These are phyloP conservation scores for Amia ocellicauda DNA, from an alignment of 2,113 vertebrate genomes.

Conservation along the genomic window DNA sequence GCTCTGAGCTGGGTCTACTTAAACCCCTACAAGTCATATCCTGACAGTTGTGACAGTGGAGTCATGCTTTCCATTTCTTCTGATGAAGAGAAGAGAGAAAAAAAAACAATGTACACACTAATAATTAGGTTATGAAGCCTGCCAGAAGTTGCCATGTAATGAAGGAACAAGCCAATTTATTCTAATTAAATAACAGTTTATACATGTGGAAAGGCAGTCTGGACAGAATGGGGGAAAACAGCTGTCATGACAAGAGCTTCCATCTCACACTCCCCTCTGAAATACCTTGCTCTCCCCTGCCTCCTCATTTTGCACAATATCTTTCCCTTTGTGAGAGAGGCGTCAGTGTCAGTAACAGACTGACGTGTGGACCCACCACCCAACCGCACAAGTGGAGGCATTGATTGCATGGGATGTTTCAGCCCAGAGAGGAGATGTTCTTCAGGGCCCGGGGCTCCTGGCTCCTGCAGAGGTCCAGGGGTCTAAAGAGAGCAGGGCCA, in stretches of 20 bases:
- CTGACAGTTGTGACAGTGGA: background rate
- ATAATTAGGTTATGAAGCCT: slow-evolving; percentile 25
- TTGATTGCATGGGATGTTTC: too few species aligned
- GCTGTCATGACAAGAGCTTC: slow-evolving; percentile 60
- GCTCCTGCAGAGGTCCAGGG: too few species aligned
- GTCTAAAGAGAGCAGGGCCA: too few species aligned
- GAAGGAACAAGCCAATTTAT: slow-evolving; percentile 40
- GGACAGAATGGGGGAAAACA: slow-evolving; percentile 29
- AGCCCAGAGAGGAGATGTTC: too few species aligned
- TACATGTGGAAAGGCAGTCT: slow-evolving; percentile 39
- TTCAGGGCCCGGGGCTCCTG: too few species aligned
- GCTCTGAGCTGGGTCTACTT: background rate
- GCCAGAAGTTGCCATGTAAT: slow-evolving; percentile 35
- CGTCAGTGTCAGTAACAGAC: slow-evolving; percentile 61
- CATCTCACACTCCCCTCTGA: background rate
- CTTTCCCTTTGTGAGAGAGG: slow-evolving; percentile 48
- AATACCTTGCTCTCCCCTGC: slow-evolving; percentile 21
- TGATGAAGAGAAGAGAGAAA: too few species aligned
- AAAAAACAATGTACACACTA: slow-evolving; percentile 2
- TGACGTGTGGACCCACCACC: slow-evolving; percentile 41
- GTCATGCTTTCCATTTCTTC: background rate
- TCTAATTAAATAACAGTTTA: slow-evolving; percentile 49
- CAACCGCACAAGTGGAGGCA: too few species aligned
- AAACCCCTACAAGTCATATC: background rate
- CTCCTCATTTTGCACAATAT: background rate